Evolutionary conservation across 2,797 vertebrate species (phyloP), one percentile per base, ranked within the genome.

Genomic region (Megaceryle alcyon): DNA sequence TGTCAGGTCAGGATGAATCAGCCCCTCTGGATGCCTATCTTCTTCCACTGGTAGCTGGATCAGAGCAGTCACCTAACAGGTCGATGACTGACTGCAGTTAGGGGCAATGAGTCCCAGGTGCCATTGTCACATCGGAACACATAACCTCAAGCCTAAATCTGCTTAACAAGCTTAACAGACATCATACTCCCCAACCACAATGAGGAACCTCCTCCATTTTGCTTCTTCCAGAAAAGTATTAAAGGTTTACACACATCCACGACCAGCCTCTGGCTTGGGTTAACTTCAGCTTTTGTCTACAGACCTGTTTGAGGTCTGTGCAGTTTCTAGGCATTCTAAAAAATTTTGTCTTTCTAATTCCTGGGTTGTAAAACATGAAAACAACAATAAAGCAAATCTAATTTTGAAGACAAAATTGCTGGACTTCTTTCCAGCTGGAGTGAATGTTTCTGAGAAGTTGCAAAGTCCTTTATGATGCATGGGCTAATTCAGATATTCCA

Each of bases 1-100:
- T 96, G 92, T 95, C 95, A 92, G 88, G 86, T 96, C 94, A 96
- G 96, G 95, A 88, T 94, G 94, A 96, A 86, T 96, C 96, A 97
- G 86, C 63, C 90, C 79, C 90, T 56, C 59, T 86, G 90, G 88
- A 96, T 90, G 78, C 63, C 63, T 68, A 76, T 91, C 94, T 93
- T 41, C 72, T 76, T 76, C 69, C 77, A 43, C 75, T 23, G 79
- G 64, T 21, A 80, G 78, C 91, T 85, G 86, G 35, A 61, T 65
- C 3, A 4, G 76, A 88, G 90, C 79, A 92, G 80, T 69, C 70
- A 63, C 71, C 83, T 23, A 70, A 26, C 46, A 85, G 69, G 88
- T n/a, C 68, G 43, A 71, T 46, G 77, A 25, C 71, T 48, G 77
- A 22, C 82, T 82, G 89, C 83, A 94, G 51, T 61, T 61, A 39